These are phyloP conservation scores for Ennomos quercinarius DNA, from an alignment of 2,888 invertebrate species.

Conservation along the genomic window DNA sequence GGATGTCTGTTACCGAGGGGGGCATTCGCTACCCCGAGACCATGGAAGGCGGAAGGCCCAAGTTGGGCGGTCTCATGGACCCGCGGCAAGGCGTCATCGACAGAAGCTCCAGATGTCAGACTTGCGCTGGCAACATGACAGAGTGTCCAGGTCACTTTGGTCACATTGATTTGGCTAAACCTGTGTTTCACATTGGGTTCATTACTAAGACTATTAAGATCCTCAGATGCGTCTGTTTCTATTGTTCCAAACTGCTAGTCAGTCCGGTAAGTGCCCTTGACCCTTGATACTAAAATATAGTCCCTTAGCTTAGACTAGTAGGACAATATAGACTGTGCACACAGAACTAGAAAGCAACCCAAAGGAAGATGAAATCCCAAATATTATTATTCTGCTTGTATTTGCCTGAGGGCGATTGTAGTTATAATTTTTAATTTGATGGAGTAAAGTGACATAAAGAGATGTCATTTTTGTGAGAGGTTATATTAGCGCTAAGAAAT, in stretches of 20 bases:
- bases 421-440: too few species aligned
- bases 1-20: conserved; percentile 99
- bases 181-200: conserved; percentile 99
- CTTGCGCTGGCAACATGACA: conserved; percentile 98
- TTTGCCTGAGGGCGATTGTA: too few species aligned
- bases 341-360: too few species aligned
- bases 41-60: conserved; percentile 99
- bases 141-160: conserved; percentile 99
- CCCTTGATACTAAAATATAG: too few species aligned
- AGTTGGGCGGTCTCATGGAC: conserved; percentile 99
- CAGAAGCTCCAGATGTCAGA: conserved; percentile 96
- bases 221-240: conserved; percentile 99
- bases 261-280: conserved; percentile 91
- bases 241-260: conserved; percentile 98
- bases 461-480: too few species aligned
- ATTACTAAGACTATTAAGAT: conserved; percentile 98
- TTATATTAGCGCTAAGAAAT: too few species aligned
- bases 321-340: too few species aligned
- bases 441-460: too few species aligned
- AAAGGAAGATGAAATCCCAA: too few species aligned
- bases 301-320: too few species aligned
- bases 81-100: conserved; percentile 99
- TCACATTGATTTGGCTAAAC: conserved; percentile 98
- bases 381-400: too few species aligned
- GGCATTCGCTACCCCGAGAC: conserved; percentile 99